Percentiles rank a stretch among this genome's conserved stretches.
These are phyloP conservation scores for Phaedon cochleariae DNA, from an alignment of 2,888 invertebrate species.

Conservation along the genomic window DNA sequence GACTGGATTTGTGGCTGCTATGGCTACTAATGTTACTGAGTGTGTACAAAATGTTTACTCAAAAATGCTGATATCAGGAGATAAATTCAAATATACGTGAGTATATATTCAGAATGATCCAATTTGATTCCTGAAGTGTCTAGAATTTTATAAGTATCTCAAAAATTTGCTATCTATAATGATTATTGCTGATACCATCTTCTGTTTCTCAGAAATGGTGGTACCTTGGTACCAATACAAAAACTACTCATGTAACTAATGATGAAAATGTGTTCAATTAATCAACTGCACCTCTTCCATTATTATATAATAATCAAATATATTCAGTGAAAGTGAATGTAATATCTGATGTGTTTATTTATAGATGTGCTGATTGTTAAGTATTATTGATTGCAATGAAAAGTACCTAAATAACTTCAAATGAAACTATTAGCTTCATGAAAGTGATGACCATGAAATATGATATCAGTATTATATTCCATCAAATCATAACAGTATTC, in stretches of 20 bases:
- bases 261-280: neutral
- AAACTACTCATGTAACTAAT: neutral
- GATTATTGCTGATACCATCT: neutral
- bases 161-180: neutral
- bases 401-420: too few relatives aligned
- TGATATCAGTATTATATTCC: too few relatives aligned
- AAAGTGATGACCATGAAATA: too few relatives aligned
- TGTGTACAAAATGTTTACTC: conserved; percentile 83
- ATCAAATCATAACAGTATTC: too few relatives aligned
- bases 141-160: too few relatives aligned
- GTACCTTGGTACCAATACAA: too few relatives aligned
- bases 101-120: conserved; percentile 62
- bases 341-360: neutral
- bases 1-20: conserved; percentile 76
- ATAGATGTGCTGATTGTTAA: neutral
- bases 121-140: neutral
- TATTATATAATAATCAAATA: too few relatives aligned
- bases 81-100: conserved; percentile 78
- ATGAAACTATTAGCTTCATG: too few relatives aligned
- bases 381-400: neutral
- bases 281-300: too few relatives aligned
- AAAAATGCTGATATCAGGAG: conserved; percentile 78
- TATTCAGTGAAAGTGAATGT: neutral
- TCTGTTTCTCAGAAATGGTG: too few relatives aligned
- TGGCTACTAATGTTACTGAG: conserved; percentile 82